Base-by-base conservation (phyloP, 2,797 vertebrate species). In the Sorex maritimensis region DNA sequence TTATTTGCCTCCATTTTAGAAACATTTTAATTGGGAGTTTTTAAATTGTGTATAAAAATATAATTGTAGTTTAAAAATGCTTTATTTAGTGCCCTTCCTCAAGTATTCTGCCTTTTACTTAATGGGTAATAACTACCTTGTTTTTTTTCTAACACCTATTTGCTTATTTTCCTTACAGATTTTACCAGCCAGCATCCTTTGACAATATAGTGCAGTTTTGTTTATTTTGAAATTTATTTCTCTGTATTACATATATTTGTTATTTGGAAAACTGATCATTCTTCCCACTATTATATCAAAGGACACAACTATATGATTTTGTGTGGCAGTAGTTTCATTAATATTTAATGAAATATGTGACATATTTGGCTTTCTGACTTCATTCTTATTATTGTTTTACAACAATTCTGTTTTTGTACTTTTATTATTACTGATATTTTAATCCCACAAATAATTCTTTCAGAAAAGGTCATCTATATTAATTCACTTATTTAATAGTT, bases 321-420 rank as follows among this genome's bases (percentile, higher is more conserved):
- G 1, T 28, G 17, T 21, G 75, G 38, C 7, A 24, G 5, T 15
- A 14, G 4, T 82, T 88, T 69, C 5, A 74, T 26, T 55, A 82
- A 38, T 52, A 6, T 52, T 34, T 44, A 34, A 44, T 34, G 1
- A 4, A 44, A 24, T 52, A 24, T 78, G 6, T 68, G 28, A 61
- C 1, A 38, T 63, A 79, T 44, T 23, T 61, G 65, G 7, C 26
- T 88, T 72, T 85, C 24, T 38, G 61, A 41, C 17, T 30, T 30
- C 13, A 61, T 17, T 49, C 8, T 81, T n/a, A 81, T n/a, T 88
- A 91, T 73, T 58, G 24, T 88, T 91, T 68, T 46, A 5, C 49
- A 52, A 52, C 49, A 11, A 52, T 52, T 9, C 49, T 14, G 11
- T 52, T 44, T 44, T 44, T 52, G 6, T 11, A 52, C 49, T 14